phyloP scores from a whole-genome alignment of 2,113 vertebrate species.

The Cyanocitta stelleri region DNA sequence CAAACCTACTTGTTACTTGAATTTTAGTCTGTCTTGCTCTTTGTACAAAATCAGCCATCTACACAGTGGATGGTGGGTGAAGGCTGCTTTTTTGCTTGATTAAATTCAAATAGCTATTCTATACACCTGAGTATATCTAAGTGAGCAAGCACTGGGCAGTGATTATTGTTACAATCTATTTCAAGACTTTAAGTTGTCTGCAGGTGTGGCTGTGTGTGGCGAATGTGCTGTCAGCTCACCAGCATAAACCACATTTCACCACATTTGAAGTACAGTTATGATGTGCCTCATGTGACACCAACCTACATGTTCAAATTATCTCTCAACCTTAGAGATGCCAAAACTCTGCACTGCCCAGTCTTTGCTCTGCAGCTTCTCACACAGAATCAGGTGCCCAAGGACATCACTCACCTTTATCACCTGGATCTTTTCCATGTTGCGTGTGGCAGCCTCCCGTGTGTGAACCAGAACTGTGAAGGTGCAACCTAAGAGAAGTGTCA shows the following conservation, averaged over 20 bases:
- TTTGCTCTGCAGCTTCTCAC: neutral
- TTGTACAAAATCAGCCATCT: neutral
- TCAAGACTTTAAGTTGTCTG: neutral
- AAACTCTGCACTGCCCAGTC: neutral
- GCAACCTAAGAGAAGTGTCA: conserved; percentile 75
- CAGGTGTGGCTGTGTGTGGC: neutral
- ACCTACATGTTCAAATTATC: accelerated
- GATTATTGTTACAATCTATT: neutral
- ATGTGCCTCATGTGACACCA: neutral
- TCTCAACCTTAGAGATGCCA: neutral
- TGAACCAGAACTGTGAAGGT: conserved; percentile 97
- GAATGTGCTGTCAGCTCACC: neutral
- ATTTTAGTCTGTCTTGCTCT: neutral
- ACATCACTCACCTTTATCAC: conserved; percentile 88
- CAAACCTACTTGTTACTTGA: neutral
- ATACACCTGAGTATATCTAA: accelerated
- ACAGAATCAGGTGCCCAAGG: no score
- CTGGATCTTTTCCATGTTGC: conserved; percentile 98
- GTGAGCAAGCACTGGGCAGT: neutral
- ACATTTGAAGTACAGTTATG: neutral
- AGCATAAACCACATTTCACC: neutral
- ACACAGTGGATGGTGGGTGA: neutral
- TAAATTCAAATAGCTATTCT: neutral
- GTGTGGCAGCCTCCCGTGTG: conserved; percentile 90
- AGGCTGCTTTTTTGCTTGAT: neutral